These are phyloP conservation scores for Bruchidius siliquastri DNA, from an alignment of 2,888 invertebrate genomes.

Conservation along the genomic window DNA sequence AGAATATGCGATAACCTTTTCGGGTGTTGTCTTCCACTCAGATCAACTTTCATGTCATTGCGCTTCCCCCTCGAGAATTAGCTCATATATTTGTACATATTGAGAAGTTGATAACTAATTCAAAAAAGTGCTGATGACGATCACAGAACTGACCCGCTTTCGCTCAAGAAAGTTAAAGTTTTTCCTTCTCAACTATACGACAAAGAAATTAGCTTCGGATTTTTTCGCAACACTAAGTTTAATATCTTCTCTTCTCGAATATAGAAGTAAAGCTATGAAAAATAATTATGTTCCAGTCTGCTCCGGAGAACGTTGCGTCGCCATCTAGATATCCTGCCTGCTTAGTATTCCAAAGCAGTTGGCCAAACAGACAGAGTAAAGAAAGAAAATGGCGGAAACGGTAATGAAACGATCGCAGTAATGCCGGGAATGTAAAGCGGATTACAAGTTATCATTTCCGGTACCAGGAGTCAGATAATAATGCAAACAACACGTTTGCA, in stretches of 20 bases:
- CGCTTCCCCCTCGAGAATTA: too few species aligned
- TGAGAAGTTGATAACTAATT: too few species aligned
- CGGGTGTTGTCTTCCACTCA: too few species aligned
- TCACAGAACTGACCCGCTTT: too few species aligned
- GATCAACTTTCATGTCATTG: too few species aligned
- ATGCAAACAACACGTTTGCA: neutral
- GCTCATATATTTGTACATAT: too few species aligned
- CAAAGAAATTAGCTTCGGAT: too few species aligned
- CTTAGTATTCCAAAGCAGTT: neutral
- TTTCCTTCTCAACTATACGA: too few species aligned
- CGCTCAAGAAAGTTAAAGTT: too few species aligned
- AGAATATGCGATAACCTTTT: too few species aligned
- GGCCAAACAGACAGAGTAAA: neutral
- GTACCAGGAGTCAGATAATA: neutral
- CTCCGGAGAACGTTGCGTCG: neutral
- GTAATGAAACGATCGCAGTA: neutral
- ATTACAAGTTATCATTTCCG: neutral
- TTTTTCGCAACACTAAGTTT: neutral
- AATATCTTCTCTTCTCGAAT: neutral
- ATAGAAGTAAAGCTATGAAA: neutral
- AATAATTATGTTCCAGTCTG: neutral
- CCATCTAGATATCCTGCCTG: neutral
- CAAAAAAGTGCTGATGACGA: too few species aligned
- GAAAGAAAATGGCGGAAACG: neutral
- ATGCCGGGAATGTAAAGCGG: neutral